These are phyloP conservation scores for Phengaris arion DNA, from an alignment of 2,888 invertebrate genomes.

Conservation along the genomic window DNA sequence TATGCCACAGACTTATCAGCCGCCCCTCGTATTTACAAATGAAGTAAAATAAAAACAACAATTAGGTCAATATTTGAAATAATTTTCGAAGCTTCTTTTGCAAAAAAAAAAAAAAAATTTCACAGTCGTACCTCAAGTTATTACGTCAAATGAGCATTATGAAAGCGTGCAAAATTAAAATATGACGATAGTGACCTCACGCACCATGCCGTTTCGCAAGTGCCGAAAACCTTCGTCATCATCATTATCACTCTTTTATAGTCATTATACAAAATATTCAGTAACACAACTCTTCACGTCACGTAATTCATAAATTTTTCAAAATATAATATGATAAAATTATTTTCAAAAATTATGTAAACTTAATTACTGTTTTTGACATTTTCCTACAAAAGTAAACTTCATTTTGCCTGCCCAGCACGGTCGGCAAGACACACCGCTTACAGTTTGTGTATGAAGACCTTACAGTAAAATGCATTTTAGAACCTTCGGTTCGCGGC, in stretches of 20 bases:
- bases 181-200: slow-evolving; percentile 69
- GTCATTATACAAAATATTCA: background rate
- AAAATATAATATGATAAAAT: no score
- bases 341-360: no score
- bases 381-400: no score
- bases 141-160: slow-evolving; percentile 57
- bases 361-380: no score
- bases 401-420: background rate
- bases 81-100: background rate
- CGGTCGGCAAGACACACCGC: background rate
- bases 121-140: slow-evolving; percentile 30
- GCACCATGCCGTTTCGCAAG: slow-evolving; percentile 62
- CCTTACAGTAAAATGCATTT: slow-evolving; percentile 24
- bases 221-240: slow-evolving; percentile 32
- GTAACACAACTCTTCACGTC: no score
- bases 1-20: no score
- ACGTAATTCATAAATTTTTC: no score
- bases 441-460: slow-evolving; percentile 47
- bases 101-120: slow-evolving; percentile 2
- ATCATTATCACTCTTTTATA: slow-evolving; percentile 39
- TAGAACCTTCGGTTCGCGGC: slow-evolving; percentile 3
- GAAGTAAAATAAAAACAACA: no score
- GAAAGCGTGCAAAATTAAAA: slow-evolving; percentile 71
- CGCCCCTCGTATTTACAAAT: no score
- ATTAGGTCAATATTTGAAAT: no score